Conservation (phyloP, 2,797 vertebrate genomes). For the Liparis tanakae region DNA sequence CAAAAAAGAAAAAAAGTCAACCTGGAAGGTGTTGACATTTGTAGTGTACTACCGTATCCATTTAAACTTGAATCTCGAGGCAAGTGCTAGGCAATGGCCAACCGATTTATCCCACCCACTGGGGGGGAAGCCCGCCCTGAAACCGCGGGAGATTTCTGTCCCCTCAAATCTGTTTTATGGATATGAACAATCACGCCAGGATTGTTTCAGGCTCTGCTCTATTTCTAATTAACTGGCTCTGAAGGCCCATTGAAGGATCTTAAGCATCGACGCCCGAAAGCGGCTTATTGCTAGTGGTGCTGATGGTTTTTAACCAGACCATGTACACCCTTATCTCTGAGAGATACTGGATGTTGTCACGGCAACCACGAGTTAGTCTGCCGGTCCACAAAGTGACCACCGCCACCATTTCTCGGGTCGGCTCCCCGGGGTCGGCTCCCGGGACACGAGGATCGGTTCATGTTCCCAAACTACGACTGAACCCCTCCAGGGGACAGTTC, state of each 20-base stretch:
- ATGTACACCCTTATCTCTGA: constrained; percentile 68
- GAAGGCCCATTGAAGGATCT: constrained; percentile 58
- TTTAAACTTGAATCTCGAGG: constrained; percentile 85
- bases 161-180: constrained; percentile 43
- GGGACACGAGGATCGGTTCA: constrained; percentile 18
- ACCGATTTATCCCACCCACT: constrained; percentile 60
- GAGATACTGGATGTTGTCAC: constrained; percentile 62
- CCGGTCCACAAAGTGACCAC: constrained; percentile 51
- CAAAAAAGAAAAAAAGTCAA: constrained; percentile 82
- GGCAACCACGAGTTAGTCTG: constrained; percentile 61
- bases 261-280: constrained; percentile 56
- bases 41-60: constrained; percentile 83
- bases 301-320: constrained; percentile 66
- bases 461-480: constrained; percentile 35
- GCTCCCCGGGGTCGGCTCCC: constrained; percentile 23
- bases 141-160: constrained; percentile 64
- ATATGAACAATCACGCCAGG: constrained; percentile 37
- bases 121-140: constrained; percentile 50
- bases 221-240: constrained; percentile 53
- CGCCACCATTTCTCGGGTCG: constrained; percentile 26
- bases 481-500: constrained; percentile 54
- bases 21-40: constrained; percentile 93
- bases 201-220: constrained; percentile 40
- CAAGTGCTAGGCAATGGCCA: constrained; percentile 84
- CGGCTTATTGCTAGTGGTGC: constrained; percentile 68